Conservation (phyloP, 2,113 vertebrate species). For the Atrichornis clamosus region DNA sequence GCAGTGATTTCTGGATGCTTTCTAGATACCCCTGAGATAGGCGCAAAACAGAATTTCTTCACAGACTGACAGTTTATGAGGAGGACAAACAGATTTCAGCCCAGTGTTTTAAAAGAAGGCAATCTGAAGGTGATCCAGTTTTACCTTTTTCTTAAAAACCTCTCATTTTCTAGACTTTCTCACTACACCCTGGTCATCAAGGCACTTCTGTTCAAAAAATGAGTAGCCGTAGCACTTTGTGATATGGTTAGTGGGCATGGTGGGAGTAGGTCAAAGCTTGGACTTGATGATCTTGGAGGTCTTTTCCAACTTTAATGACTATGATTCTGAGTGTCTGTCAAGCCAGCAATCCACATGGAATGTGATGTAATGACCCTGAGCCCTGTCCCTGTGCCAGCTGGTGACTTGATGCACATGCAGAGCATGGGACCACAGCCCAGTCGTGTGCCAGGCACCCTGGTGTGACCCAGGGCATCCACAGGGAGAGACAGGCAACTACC, state of each 20-base stretch:
- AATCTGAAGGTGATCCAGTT: neutral
- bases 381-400: neutral
- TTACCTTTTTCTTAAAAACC: neutral
- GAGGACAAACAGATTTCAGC: neutral
- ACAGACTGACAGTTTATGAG: neutral
- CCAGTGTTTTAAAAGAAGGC: neutral
- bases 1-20: neutral
- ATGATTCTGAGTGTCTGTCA: rapidly evolving
- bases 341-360: neutral
- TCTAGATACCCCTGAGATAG: neutral
- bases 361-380: neutral
- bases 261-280: neutral
- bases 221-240: neutral
- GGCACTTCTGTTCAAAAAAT: neutral
- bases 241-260: rapidly evolving
- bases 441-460: neutral
- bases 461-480: neutral
- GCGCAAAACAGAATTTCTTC: neutral
- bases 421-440: rapidly evolving
- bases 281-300: too few relatives aligned
- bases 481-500: neutral
- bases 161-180: neutral
- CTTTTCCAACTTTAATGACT: neutral
- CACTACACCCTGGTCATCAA: neutral
- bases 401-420: neutral